These are phyloP conservation scores for Talpa occidentalis DNA, from an alignment of 2,113 vertebrate genomes.

Conservation along the genomic window DNA sequence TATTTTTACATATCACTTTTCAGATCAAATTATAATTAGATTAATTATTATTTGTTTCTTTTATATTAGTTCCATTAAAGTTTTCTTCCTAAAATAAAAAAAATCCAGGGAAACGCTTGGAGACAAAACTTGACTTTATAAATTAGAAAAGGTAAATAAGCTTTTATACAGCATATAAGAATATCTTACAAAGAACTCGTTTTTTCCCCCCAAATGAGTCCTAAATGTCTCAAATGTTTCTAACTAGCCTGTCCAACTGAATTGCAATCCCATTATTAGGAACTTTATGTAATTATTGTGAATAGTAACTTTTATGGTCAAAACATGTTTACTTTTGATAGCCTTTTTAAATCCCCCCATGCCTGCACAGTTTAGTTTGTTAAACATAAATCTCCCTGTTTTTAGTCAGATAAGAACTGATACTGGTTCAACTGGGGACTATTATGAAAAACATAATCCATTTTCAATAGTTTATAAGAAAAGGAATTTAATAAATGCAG, in stretches of 20 bases:
- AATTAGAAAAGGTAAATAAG: conserved; percentile 16
- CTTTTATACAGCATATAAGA: conserved; percentile 4
- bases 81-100: conserved; percentile 17
- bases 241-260: conserved; percentile 10
- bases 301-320: not conserved
- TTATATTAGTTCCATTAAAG: not conserved
- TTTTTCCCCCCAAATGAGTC: not conserved
- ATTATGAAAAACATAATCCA: not conserved
- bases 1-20: not conserved
- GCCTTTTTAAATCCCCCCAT: not conserved
- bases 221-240: conserved; percentile 42
- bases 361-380: not conserved
- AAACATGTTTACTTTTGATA: not conserved
- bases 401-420: conserved; percentile 32
- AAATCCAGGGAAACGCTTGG: not conserved
- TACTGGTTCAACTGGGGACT: not conserved
- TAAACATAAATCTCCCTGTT: conserved; percentile 15
- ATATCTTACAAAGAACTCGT: not conserved
- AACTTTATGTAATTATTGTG: not conserved
- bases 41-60: conserved; percentile 28
- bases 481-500: not conserved
- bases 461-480: not conserved
- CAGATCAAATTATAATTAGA: not conserved
- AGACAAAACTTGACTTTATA: conserved; percentile 37
- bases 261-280: not conserved